These are phyloP conservation scores for Lepidonotus clava DNA, from an alignment of 2,888 invertebrate genomes.

Conservation along the genomic window DNA sequence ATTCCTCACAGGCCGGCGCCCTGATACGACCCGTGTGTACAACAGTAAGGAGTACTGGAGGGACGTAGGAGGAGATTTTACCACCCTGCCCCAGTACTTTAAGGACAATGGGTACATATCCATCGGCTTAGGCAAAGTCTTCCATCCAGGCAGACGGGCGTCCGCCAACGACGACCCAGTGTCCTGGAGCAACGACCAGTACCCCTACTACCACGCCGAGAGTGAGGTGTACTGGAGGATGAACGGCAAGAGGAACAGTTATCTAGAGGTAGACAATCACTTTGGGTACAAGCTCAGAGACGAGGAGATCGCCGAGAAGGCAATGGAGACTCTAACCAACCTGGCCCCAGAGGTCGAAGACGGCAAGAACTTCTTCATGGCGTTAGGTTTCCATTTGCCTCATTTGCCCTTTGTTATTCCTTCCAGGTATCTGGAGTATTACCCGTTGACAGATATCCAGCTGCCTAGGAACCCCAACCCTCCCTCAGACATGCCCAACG, in stretches of 20 bases:
- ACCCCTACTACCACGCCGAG: slow-evolving; percentile 61
- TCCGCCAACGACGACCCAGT: slow-evolving; percentile 65
- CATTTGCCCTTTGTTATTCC: slow-evolving; percentile 61
- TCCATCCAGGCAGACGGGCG: slow-evolving; percentile 63
- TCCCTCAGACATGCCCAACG: slow-evolving; percentile 1
- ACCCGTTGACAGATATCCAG: slow-evolving; percentile 59
- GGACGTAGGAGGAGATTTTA: slow-evolving; percentile 65
- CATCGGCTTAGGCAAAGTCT: slow-evolving; percentile 67
- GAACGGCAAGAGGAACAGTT: background rate
- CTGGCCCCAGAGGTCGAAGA: background rate
- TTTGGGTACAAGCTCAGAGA: slow-evolving; percentile 49
- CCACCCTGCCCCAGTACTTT: slow-evolving; percentile 67
- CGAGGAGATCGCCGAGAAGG: slow-evolving; percentile 53
- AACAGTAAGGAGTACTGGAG: slow-evolving; percentile 65
- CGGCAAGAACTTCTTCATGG: slow-evolving; percentile 62
- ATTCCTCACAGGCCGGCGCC: slow-evolving; percentile 66
- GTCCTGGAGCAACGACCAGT: slow-evolving; percentile 63
- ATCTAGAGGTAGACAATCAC: background rate
- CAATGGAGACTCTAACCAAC: slow-evolving; percentile 49
- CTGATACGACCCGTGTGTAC: slow-evolving; percentile 67
- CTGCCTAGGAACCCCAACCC: slow-evolving; percentile 58
- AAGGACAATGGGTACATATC: slow-evolving; percentile 65
- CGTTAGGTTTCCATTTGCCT: slow-evolving; percentile 62
- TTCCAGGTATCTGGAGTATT: slow-evolving; percentile 56
- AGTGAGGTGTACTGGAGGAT: slow-evolving; percentile 52